Conservation (phyloP, 2,113 vertebrate genomes). For the Anas platyrhynchos region DNA sequence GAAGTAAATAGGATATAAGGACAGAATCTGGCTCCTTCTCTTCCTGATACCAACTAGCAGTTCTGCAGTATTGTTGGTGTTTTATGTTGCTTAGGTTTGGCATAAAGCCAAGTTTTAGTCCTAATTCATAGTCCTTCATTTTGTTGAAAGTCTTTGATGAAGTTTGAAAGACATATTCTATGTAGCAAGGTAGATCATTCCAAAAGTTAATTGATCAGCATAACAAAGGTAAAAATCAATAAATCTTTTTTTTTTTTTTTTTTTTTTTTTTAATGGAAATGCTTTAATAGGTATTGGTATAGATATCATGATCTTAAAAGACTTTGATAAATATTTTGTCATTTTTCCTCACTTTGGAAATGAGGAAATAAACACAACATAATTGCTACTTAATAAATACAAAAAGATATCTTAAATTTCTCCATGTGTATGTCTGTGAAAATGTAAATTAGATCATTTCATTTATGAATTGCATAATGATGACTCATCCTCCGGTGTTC, state of each 20-base stretch:
- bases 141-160: neutral
- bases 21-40: neutral
- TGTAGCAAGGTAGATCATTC: neutral
- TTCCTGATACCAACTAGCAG: neutral
- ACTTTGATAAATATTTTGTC: neutral
- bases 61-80: neutral
- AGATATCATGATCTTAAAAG: neutral
- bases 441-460: neutral
- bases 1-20: neutral
- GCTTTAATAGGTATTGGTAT: neutral
- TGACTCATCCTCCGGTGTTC: neutral
- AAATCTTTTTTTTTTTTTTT: neutral
- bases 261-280: neutral
- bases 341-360: neutral
- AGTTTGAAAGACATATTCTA: neutral
- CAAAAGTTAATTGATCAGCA: accelerated
- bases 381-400: neutral
- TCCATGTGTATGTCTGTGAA: neutral
- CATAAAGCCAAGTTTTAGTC: neutral
- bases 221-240: neutral
- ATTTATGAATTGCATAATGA: neutral
- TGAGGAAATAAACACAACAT: neutral
- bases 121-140: neutral
- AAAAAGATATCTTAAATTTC: neutral
- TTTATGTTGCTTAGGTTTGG: neutral